Evolutionary conservation across 2,888 invertebrate genomes (phyloP).

Genomic region (Acleris literana): DNA sequence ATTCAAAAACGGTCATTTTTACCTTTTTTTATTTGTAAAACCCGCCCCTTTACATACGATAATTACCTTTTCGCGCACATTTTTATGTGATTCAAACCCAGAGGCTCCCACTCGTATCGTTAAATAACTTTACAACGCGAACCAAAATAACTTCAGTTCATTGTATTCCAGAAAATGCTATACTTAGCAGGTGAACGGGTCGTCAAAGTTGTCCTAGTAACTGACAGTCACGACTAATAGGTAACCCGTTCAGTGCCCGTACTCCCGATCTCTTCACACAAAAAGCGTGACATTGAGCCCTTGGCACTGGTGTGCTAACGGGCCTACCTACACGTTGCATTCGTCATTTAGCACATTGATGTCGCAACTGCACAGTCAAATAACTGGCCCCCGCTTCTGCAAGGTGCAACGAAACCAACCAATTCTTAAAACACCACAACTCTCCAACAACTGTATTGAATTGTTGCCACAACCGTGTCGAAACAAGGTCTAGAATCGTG

Average conservation of each 20-base stretch:
- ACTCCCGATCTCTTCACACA: no score
- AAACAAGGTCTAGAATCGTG: background rate
- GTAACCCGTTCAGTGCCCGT: background rate
- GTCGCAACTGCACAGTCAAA: constrained; percentile 21
- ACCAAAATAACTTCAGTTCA: no score
- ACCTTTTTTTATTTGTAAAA: no score
- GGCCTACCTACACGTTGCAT: constrained; percentile 10
- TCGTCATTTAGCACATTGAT: constrained; percentile 24
- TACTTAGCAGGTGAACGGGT: constrained; percentile 6
- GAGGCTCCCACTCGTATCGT: no score
- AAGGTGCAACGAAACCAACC: constrained; percentile 24
- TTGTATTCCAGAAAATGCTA: no score
- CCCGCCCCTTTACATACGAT: no score
- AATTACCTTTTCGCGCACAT: no score
- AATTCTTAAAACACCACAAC: background rate
- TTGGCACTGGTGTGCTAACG: background rate
- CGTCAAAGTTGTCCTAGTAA: background rate
- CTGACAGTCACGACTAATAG: background rate
- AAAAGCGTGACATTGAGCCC: no score
- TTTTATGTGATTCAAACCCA: no score
- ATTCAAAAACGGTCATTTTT: no score
- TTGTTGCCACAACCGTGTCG: background rate
- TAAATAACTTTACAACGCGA: no score
- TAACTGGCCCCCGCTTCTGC: constrained; percentile 32
- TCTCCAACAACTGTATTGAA: background rate